Base-by-base conservation (phyloP, 2,113 vertebrate species). In the Gymnobelideus leadbeateri region DNA sequence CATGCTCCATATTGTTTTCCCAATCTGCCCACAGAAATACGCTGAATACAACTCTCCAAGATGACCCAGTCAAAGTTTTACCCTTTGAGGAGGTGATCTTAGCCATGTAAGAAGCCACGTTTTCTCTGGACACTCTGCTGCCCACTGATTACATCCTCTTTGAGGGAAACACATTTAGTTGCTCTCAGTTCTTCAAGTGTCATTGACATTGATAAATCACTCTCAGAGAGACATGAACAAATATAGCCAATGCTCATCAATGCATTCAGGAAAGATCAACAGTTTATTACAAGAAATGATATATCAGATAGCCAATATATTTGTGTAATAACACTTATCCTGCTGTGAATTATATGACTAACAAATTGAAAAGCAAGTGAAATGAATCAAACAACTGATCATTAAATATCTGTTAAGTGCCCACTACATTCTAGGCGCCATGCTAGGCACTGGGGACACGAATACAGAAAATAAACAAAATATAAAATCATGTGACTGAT, bases 141-240 rank as follows among this genome's bases (percentile, higher is more conserved):
- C 96, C 97, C 49, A 90, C 68, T 84, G 97, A 98, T 97, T 97
- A 95, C n/a, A 93, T 97, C 97, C 97, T 95, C 92, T 95, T 97
- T 96, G 97, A 54, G 95, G 96, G 96, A 97, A 97, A 92, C 95
- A 97, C 96, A 96, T 97, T 98, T 96, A 98, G 97, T 97, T 98
- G 89, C 96, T 96, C 53, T 94, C 93, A 93, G 90, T 96, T 95
- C 94, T 94, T 93, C 97, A 97, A 98, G 95, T 96, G 91, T 96
- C 96, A 95, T 90, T 96, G 96, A 95, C 97, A 90, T 3, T 97
- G 98, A 98, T 91, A 97, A 93, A 97, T 96, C 96, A 95, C 96
- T 95, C 54, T 95, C 28, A 98, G 96, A 97, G 94, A 95, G 61
- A 95, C 47, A 93, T 57, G 95, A 96, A 98, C 96, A 97, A 97